These are phyloP conservation scores for Papilio polyxenes DNA, from an alignment of 1,140 invertebrate species.

Conservation along the genomic window DNA sequence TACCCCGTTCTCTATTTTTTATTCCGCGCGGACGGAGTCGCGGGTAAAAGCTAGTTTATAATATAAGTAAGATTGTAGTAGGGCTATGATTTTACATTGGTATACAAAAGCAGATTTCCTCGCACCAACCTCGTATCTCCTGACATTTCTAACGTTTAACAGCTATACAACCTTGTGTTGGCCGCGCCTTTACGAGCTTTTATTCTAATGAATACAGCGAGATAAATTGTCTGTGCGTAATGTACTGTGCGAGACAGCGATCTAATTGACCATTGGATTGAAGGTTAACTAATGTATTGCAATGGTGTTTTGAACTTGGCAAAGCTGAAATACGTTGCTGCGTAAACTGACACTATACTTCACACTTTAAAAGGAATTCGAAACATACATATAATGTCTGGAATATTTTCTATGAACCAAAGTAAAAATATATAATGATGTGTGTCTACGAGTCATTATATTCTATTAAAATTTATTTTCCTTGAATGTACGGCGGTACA, in stretches of 20 bases:
- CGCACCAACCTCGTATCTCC: conserved; percentile 5
- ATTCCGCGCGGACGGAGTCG: too few species aligned
- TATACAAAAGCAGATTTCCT: conserved; percentile 25
- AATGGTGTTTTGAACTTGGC: neutral
- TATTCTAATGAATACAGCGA: conserved; percentile 36
- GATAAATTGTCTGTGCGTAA: conserved; percentile 25
- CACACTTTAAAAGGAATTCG: neutral
- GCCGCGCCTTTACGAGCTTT: conserved; percentile 35
- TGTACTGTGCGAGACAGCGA: neutral
- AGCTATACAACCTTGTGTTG: conserved; percentile 23
- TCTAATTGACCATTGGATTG: conserved; percentile 33
- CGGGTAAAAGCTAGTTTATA: too few species aligned
- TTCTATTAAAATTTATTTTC: neutral
- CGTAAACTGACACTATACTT: too few species aligned
- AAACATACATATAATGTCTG: neutral
- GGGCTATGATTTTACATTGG: neutral
- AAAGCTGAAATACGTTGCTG: neutral
- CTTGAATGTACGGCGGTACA: neutral
- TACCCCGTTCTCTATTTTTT: too few species aligned
- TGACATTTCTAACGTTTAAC: conserved; percentile 31
- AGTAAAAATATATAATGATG: neutral
- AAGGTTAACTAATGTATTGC: conserved; percentile 1
- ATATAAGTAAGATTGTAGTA: conserved; percentile 20
- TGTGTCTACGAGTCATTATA: neutral
- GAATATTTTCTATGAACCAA: neutral